Evolutionary conservation across 2,113 vertebrate genomes (phyloP), one percentile per base, ranked within the genome.

Genomic region (Forbesichthys papilliferus): DNA sequence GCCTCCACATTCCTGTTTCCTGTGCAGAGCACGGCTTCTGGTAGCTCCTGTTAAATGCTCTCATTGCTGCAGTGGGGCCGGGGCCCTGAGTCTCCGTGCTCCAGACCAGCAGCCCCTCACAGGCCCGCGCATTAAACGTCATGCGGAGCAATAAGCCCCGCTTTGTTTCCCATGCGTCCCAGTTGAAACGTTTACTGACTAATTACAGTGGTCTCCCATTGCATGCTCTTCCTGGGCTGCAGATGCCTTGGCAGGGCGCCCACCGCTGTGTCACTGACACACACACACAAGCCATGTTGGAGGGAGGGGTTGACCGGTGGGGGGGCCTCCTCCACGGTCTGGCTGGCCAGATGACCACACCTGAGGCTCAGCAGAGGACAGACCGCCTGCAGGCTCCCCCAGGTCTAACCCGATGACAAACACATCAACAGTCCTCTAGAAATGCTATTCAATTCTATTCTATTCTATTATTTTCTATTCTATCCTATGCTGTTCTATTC

Each of bases 111-210:
- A 86, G 87, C 75, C 73, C 27, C 83, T 86, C 83, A 89, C 86
- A 83, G 79, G 77, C 80, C 78, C 79, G 74, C 81, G 79, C 89
- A 90, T 86, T 92, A 90, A 92, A 91, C 88, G 71, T 80, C 75
- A 71, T 77, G 82, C 74, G 1, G 63, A 51, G 64, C 83, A 91
- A 91, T 92, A 90, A 89, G 86, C 83, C 56, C 86, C 7, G 74
- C 86, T 92, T 93, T 93, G 90, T 91, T 90, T 92, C 90, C 61
- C 86, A 90, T 87, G 91, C 75, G 88, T 87, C 84, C 83, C 86
- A 87, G 84, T 87, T 86, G 89, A 91, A 92, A 91, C 88, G 89
- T 93, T 92, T 92, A 91, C 90, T 91, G 85, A 88, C 88, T 92
- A 91, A 92, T 93, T 93, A 93, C 86, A 81, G 77, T 72, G 81